Base-by-base conservation (phyloP, 35 echinoderm and acorn worm genomes). In the Anneissia japonica region DNA sequence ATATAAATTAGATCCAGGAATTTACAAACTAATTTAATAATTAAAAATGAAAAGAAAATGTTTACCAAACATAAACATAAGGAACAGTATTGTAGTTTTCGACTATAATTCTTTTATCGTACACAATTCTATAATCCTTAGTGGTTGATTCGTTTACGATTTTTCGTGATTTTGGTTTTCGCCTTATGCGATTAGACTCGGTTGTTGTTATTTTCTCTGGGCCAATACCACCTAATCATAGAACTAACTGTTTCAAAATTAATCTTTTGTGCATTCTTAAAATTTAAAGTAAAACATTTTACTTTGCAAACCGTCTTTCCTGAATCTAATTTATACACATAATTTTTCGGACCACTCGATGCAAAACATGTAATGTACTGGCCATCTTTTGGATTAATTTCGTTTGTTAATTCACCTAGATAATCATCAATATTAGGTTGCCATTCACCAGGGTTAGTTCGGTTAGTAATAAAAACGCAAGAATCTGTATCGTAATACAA, bases 381-480 rank as follows among this genome's bases (percentile, higher is more conserved):
- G 6, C 80, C 80, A 39, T 74, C 64, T 77, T 75, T 37, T 32
- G 43, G 37, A 1, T 21, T 26, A 2, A 82, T 26, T 34, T 88
- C 87, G 29, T 82, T 46, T 0, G 73, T 83, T 39, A 89, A 74
- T n/a, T 89, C 51, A 26, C 87, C 87, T n/a, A 83, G 32, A 89
- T 73, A 83, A 7, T 38, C 0, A 0, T 43, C 80, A 30, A 83
- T 16, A 28, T 36, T 29, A 5, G 87, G 87, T 17, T 89, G 31
- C 31, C 74, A 89, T 31, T 37, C 4, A 0, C 35, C 35, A 23
- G 3, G 9, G 14, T 32, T 30, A 0, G n/a, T 33, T 23, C 0
- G 29, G 29, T 32, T 26, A 7, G 32, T 32, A 0, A 45, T 41
- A 33, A 83, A 83, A 7, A 89, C 32, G 0, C 72, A 32, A 36